Conservation (phyloP, 2,888 invertebrate genomes). For the Nephrocerus scutellatus region DNA sequence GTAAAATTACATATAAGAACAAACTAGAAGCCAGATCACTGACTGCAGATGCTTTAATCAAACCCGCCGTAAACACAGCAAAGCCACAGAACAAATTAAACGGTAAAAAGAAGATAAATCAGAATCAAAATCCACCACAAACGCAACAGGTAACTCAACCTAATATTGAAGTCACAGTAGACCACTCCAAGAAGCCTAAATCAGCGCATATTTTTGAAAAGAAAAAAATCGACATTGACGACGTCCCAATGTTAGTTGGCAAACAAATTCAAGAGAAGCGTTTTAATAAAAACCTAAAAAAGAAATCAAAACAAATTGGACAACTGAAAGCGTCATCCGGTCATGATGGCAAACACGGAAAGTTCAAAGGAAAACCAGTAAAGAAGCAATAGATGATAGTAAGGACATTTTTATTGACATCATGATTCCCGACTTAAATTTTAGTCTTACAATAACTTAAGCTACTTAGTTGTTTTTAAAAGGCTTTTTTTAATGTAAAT, state of each 20-base stretch:
- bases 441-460: too few relatives aligned
- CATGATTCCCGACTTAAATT: too few relatives aligned
- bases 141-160: not conserved
- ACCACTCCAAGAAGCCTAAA: slow-evolving; percentile 1
- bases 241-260: slow-evolving; percentile 28
- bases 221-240: slow-evolving; percentile 24
- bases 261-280: slow-evolving; percentile 37
- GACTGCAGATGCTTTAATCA: too few relatives aligned
- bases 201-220: slow-evolving; percentile 5
- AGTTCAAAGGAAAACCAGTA: slow-evolving; percentile 15
- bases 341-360: too few relatives aligned
- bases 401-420: too few relatives aligned
- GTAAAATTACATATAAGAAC: too few relatives aligned
- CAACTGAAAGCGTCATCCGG: slow-evolving; percentile 34
- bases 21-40: too few relatives aligned
- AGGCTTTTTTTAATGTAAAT: slow-evolving; percentile 3
- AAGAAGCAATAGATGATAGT: slow-evolving; percentile 4
- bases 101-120: too few relatives aligned
- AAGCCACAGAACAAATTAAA: too few relatives aligned
- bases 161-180: not conserved
- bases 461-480: too few relatives aligned
- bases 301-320: slow-evolving; percentile 36
- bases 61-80: too few relatives aligned
- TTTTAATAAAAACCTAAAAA: slow-evolving; percentile 33
- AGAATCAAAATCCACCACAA: not conserved